Base-by-base conservation (phyloP, 2,113 vertebrate genomes). In the Corydoras maculifer region DNA sequence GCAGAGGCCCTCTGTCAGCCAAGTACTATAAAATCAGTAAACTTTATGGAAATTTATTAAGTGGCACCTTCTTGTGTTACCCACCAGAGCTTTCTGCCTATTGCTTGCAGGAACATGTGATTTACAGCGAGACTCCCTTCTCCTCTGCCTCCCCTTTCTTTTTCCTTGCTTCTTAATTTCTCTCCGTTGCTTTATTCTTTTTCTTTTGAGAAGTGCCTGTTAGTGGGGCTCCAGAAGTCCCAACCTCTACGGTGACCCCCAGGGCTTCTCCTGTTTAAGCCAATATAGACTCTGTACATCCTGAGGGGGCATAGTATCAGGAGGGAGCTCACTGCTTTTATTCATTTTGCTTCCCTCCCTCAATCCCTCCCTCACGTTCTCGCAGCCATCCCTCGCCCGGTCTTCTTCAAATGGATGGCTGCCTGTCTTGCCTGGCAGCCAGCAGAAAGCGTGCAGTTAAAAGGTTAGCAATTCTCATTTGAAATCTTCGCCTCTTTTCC, bases 1-100 rank as follows among this genome's bases (percentile, higher is more conserved):
- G 10, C 13, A 10, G 9, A 53, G 51, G 51, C 10, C 51, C 13
- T 14, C 51, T 53, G 9, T 53, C 9, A 53, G 51, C 13, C 51
- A 43, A 43, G 88, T 85, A 83, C 82, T 77, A 75, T 87, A 90
- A 87, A 92, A 90, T 89, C 74, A 78, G 88, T 91, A 86, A 88
- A 88, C 85, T 87, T 90, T 84, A 87, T 88, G 87, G 89, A 89
- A 90, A 91, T 89, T 81, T 88, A 91, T 91, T 90, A 85, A 88
- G 82, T 69, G 80, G 80, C 59, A 80, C 84, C 79, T 85, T 80
- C 88, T 91, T 92, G 87, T 81, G 70, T 81, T 84, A 78, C 84
- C 84, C 87, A 83, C 75, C 85, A 81, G 83, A 88, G 88, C 79
- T 81, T 79, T 65, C 76, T 64, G 77, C 73, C 79, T 69, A 81